Evolutionary conservation across 1,140 invertebrate genomes (phyloP).

Genomic region (Pentalonia nigronervosa): DNA sequence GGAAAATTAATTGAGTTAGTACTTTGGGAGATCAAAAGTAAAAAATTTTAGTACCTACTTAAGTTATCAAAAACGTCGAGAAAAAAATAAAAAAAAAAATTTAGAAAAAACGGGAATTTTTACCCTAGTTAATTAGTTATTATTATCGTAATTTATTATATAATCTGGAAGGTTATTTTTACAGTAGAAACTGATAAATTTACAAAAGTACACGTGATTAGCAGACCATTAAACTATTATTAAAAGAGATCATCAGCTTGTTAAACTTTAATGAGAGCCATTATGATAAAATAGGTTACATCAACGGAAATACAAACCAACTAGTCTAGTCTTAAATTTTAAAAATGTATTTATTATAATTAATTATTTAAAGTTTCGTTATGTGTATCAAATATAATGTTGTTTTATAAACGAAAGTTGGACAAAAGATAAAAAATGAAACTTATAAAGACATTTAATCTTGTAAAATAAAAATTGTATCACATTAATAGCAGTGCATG

Average conservation of each 20-base stretch:
- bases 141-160: background rate
- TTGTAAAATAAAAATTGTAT: background rate
- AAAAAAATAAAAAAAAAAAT: too few species aligned
- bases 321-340: background rate
- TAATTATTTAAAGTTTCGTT: background rate
- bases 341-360: background rate
- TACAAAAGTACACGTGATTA: slow-evolving; percentile 18
- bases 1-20: too few species aligned
- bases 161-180: background rate
- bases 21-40: too few species aligned
- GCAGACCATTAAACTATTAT: background rate
- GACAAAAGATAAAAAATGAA: background rate
- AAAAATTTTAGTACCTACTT: too few species aligned
- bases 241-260: background rate
- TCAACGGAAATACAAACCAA: background rate
- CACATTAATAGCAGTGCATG: background rate
- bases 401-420: background rate
- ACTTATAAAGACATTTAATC: background rate
- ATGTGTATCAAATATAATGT: background rate
- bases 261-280: background rate
- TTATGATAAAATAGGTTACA: background rate
- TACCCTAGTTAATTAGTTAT: background rate
- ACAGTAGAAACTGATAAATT: background rate
- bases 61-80: too few species aligned
- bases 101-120: too few species aligned